Base-by-base conservation (phyloP, 2,888 invertebrate species). In the Drosophila trichaetosa region DNA sequence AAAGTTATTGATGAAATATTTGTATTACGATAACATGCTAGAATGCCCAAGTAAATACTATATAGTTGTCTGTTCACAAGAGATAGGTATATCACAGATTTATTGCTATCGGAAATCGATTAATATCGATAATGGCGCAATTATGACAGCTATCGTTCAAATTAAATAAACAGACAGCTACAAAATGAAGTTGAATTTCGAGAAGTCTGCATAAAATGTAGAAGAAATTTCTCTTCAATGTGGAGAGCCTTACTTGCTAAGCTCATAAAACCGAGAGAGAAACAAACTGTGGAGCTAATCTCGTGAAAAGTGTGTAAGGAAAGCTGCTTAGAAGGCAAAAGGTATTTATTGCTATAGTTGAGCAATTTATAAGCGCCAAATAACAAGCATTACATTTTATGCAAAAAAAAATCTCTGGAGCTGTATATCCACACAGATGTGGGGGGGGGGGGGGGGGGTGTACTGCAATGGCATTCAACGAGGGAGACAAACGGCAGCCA, bases 401-500 rank as follows among this genome's bases (percentile, higher is more conserved):
- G 29, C 62, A 69, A 52, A 87, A 29, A 24, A 89, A 80, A 21
- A 79, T 81, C 85, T 70, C 54, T 51, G 21, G 18, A 54, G 57
- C 65, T 53, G 52, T 31, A 59, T 49, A 65, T 51, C 46, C 58
- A 53, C 21, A 53, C 33, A 33, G 21, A 33, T 38, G 18, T 18
- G 46, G 13, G 7, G 21, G 21, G 46, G 1, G 34, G 36, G 18
- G 8, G 21, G 21, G 7, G 21, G 21, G 46, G 8, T 38, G 36
- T 42, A 62, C 56, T 62, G 64, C 34, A 51, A 33, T 68, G 72
- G 65, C 69, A 70, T 67, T 61, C 68, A 73, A 65, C 68, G 66
- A 54, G 53, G 56, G 82, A 83, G 87, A 85, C 84, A 85, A 88
- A 88, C 82, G 81, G 73, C 87, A 83, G 90, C 90, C 89, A 87